Conservation (phyloP, 2,888 invertebrate genomes). For the Drosophila rubida region DNA sequence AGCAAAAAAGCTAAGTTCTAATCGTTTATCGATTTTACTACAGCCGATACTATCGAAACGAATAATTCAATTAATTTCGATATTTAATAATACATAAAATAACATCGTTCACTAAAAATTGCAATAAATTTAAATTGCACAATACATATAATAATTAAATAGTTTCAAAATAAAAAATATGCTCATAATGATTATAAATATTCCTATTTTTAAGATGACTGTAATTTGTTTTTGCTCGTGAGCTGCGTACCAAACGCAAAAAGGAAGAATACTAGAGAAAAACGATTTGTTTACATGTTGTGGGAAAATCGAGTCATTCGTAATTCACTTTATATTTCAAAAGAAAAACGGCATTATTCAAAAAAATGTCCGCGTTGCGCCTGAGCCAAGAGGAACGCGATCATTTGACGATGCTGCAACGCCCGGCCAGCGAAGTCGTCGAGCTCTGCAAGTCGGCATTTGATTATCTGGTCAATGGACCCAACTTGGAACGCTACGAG, state of each 20-base stretch:
- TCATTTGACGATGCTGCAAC: constrained; percentile 86
- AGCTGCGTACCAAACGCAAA: constrained; percentile 40
- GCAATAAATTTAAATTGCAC: not conserved
- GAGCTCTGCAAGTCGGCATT: constrained; percentile 88
- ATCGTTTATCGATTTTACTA: constrained; percentile 9
- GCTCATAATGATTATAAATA: no score
- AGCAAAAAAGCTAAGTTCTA: constrained; percentile 3
- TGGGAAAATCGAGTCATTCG: constrained; percentile 5
- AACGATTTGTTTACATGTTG: constrained; percentile 41
- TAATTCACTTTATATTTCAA: constrained; percentile 26
- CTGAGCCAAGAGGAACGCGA: constrained; percentile 87
- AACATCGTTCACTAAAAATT: no score
- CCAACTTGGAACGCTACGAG: constrained; percentile 86
- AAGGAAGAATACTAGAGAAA: constrained; percentile 6
- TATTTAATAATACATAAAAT: no score
- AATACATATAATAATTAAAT: not conserved
- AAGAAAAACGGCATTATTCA: no score
- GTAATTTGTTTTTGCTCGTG: not conserved
- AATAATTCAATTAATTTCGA: no score
- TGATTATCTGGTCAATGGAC: constrained; percentile 88
- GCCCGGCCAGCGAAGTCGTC: constrained; percentile 86
- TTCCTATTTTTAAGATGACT: no score
- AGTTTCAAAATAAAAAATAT: no score
- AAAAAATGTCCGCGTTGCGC: constrained; percentile 62
- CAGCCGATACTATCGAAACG: constrained; percentile 7